Base-by-base conservation (phyloP, 2,113 vertebrate species). In the Alouatta palliata region DNA sequence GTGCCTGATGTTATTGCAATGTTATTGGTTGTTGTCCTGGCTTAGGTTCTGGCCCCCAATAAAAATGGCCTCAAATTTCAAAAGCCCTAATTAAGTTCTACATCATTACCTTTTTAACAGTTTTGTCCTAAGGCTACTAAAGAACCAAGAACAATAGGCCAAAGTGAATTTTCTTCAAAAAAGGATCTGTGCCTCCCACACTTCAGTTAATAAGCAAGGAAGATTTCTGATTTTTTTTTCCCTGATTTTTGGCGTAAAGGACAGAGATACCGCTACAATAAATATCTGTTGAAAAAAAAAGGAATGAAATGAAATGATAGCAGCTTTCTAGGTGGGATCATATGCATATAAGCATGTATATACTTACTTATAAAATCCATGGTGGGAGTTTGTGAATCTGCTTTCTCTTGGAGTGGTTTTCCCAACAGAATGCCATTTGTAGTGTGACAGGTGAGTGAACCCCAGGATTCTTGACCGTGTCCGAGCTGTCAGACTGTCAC, bases 101-200 rank as follows among this genome's bases (percentile, higher is more conserved):
- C 79, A 35, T 89, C n/a, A 80, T 94, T 96, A 84, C 84, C 45
- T 94, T 92, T 40, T 12, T 66, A 93, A 87, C 77, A 52, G 25
- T 83, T 97, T 91, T 96, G n/a, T 71, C 75, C 61, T 80, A 70
- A 87, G 90, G 80, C 66, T 92, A 49, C 40, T 90, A 75, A 93
- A 87, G 54, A 83, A 94, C 75, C 58, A 89, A 75, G 75, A 93
- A 87, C 25, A 75, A 64, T 85, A 91, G n/a, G 43, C 71, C 71
- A 14, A 96, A 54, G n/a, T 80, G 54, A 83, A 82, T 37, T 40
- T 87, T 94, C 86, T 92, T 94, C 93, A 95, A 86, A 96, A 82
- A 87, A 76, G 61, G 82, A 30, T 83, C 95, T 90, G 87, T 95
- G 75, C 19, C 19, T 92, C 43, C 2, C 61, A 64, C 10, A 88